Evolutionary conservation across 2,888 invertebrate species (phyloP).

Genomic region (Drosophila mulleri): DNA sequence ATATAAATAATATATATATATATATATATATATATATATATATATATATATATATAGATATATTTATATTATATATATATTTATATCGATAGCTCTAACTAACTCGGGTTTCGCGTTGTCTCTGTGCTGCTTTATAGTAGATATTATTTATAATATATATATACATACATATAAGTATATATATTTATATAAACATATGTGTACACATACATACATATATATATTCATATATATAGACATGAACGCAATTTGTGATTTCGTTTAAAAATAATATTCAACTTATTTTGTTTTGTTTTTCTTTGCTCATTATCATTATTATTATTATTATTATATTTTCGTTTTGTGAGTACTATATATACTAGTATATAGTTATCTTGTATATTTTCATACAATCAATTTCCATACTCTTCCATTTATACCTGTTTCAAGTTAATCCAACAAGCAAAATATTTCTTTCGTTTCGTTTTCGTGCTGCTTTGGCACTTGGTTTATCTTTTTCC

Average conservation of each 20-base stretch:
- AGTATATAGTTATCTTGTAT: slow-evolving; percentile 28
- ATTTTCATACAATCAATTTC: slow-evolving; percentile 15
- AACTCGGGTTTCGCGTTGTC: slow-evolving; percentile 62
- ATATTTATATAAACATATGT: slow-evolving; percentile 18
- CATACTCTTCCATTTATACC: slow-evolving; percentile 34
- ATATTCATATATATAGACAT: slow-evolving; percentile 52
- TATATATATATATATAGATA: too few relatives aligned
- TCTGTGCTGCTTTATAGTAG: slow-evolving; percentile 34
- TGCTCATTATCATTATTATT: neutral
- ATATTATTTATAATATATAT: slow-evolving; percentile 29
- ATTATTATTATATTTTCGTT: slow-evolving; percentile 2
- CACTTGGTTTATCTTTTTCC: slow-evolving; percentile 34
- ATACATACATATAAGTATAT: slow-evolving; percentile 23
- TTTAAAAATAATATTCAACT: slow-evolving; percentile 42
- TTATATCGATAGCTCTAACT: slow-evolving; percentile 45
- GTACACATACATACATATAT: slow-evolving; percentile 14
- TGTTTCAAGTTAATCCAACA: slow-evolving; percentile 52
- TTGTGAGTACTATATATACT: slow-evolving; percentile 18
- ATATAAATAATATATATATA: too few relatives aligned
- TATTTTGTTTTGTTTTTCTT: neutral
- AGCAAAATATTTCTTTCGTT: slow-evolving; percentile 17
- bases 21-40: too few relatives aligned
- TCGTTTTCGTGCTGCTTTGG: slow-evolving; percentile 49
- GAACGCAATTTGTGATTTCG: slow-evolving; percentile 60
- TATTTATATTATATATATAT: slow-evolving; percentile 12